phyloP scores from a whole-genome alignment of 1,140 invertebrate genomes.

The Anoplolepis gracilipes region DNA sequence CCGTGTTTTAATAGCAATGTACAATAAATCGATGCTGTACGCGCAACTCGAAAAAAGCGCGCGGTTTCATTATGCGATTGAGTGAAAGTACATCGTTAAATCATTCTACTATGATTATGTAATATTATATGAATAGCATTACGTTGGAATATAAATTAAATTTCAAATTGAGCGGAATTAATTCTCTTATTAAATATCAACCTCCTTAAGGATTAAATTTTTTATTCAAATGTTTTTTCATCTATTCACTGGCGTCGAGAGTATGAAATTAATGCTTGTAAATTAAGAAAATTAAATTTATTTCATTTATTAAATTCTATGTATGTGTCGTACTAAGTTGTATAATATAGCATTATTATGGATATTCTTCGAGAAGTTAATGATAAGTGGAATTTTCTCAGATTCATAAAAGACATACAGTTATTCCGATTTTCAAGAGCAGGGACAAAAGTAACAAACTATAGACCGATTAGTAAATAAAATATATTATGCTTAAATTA shows the following conservation, averaged over 20 bases:
- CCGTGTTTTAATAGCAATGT: background rate
- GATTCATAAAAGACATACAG: no score
- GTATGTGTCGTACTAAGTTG: background rate
- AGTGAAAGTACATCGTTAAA: background rate
- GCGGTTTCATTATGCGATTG: background rate
- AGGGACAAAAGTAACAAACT: no score
- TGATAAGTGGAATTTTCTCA: no score
- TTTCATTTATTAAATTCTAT: background rate
- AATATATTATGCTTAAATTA: no score
- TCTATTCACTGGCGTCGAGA: background rate
- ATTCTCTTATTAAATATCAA: background rate
- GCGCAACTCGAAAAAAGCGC: background rate
- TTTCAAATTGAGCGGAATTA: background rate
- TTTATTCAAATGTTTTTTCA: background rate
- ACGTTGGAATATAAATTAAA: background rate
- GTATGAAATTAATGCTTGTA: background rate
- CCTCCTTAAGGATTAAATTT: background rate
- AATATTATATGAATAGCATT: background rate
- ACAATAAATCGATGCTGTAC: background rate
- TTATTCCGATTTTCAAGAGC: no score
- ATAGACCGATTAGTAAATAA: no score
- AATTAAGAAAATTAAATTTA: conserved; percentile 10
- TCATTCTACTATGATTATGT: conserved; percentile 7
- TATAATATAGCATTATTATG: no score
- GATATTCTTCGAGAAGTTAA: no score